Conservation (phyloP, 2,888 invertebrate genomes). For the Macaria notata region DNA sequence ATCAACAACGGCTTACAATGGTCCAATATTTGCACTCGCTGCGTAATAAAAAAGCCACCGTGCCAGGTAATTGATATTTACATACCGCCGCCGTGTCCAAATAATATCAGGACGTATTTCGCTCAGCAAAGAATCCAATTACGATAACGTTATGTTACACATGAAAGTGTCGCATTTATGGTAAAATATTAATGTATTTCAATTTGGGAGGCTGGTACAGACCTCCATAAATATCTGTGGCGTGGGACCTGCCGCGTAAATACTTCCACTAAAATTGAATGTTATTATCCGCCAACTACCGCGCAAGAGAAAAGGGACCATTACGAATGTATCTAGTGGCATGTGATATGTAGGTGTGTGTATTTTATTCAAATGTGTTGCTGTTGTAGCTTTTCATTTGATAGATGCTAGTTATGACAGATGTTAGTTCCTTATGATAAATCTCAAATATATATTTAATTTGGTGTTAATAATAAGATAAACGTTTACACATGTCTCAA, state of each 20-base stretch:
- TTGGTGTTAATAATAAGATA: too few relatives aligned
- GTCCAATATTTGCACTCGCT: conserved; percentile 27
- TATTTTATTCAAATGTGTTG: too few relatives aligned
- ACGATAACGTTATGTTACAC: conserved; percentile 79
- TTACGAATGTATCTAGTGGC: background rate
- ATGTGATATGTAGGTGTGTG: too few relatives aligned
- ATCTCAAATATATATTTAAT: too few relatives aligned
- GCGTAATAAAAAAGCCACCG: conserved; percentile 38
- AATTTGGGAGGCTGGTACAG: conserved; percentile 78
- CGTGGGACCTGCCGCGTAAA: conserved; percentile 72
- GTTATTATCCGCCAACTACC: conserved; percentile 70
- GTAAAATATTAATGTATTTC: conserved; percentile 83
- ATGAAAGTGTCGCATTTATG: conserved; percentile 81
- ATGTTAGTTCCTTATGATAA: too few relatives aligned
- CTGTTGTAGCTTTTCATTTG: too few relatives aligned
- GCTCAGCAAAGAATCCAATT: conserved; percentile 78
- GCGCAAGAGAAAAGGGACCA: conserved; percentile 37
- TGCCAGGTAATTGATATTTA: conserved; percentile 43
- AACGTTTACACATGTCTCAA: too few relatives aligned
- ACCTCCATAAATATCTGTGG: conserved; percentile 79
- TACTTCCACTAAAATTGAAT: conserved; percentile 77
- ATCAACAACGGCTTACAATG: conserved; percentile 23
- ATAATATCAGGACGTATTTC: conserved; percentile 52
- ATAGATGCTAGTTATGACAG: too few relatives aligned
- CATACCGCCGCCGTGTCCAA: conserved; percentile 43